A percentile compares a stretch with the other conserved stretches of the same genome.
phyloP scores from a whole-genome alignment of 2,797 vertebrate species.

The Paratrypauchen microcephalus region DNA sequence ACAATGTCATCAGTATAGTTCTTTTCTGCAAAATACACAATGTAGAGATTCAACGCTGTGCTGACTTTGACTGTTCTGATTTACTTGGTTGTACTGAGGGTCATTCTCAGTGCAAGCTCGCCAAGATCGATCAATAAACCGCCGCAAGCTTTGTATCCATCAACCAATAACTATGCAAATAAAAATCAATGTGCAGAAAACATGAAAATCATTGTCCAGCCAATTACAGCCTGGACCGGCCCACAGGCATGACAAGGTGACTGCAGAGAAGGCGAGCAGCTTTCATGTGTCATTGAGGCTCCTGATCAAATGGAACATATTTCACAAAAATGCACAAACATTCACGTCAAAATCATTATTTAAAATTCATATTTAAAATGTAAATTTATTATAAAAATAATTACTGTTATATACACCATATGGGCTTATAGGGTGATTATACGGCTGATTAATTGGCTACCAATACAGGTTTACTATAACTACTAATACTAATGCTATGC shows the following conservation, averaged over 20 bases:
- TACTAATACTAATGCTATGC: too few relatives aligned
- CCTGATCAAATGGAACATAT: constrained; percentile 8
- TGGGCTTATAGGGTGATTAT: too few relatives aligned
- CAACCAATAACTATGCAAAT: constrained; percentile 82
- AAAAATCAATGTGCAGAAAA: constrained; percentile 78
- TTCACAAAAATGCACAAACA: constrained; percentile 1
- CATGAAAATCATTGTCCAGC: constrained; percentile 73
- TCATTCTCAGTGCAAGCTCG: constrained; percentile 30
- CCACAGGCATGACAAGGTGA: constrained; percentile 53
- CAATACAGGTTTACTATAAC: too few relatives aligned
- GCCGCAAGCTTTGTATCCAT: constrained; percentile 72
- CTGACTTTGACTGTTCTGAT: constrained; percentile 12
- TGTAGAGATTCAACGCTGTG: too few relatives aligned
- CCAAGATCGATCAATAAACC: constrained; percentile 63
- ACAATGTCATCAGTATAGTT: too few relatives aligned
- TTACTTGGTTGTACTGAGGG: constrained; percentile 23
- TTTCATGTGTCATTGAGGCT: constrained; percentile 8
- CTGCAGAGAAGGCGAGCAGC: constrained; percentile 41
- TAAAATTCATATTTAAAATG: too few relatives aligned
- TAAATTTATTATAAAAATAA: too few relatives aligned
- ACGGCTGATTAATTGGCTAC: too few relatives aligned
- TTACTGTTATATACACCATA: too few relatives aligned
- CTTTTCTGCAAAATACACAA: too few relatives aligned
- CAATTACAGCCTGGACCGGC: constrained; percentile 73
- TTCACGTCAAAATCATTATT: too few relatives aligned